Evolutionary conservation across 2,888 invertebrate genomes (phyloP), one percentile per base, ranked within the genome.

Genomic region (Dryobotodes eremita): DNA sequence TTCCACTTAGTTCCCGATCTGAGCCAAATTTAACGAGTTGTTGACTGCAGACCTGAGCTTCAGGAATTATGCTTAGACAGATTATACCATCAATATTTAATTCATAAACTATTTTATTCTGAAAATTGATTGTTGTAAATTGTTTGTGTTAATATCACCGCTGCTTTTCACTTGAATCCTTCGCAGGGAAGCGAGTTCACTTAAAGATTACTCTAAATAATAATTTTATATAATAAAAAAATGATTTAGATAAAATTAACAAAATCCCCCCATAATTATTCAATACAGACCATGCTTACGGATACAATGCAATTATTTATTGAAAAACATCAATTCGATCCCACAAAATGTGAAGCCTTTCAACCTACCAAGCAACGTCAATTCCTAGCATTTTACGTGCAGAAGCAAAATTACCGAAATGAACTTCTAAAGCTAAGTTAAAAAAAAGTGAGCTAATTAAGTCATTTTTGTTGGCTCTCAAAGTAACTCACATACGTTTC

Each of bases 1-100:
- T 91, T 90, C 88, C 87, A 88, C 89, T 92, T 92, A 91, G 92
- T 92, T 93, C 91, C 89, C 77, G 82, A 89, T 86, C 77, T 85
- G 87, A 85, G 80, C 83, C 86, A 87, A 87, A 91, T 88, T 90
- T 88, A 90, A 89, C 91, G 87, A 91, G 87, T 88, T 90, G 89
- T 88, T 90, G 89, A 88, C 89, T 89, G 73, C 85, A 87, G 26
- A 50, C 77, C 59, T 53, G 31, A n/a, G 61, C 79, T 78, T 66
- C 73, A 84, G 79, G 82, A 81, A 83, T 87, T 82, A 83, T 69
- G 78, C 69, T 74, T 74, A 76, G 59, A 75, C 59, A 71, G 81
- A 86, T 84, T 83, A 79, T 77, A 46, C 68, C 61, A 77, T 86
- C 75, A 83, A 83, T 83, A 82, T 77, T 84, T 79, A 80, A 79